Percentiles rank a stretch among this genome's conserved stretches.
Evolutionary conservation across 2,888 invertebrate species (phyloP).

Genomic region (Cheilosia scutellata): DNA sequence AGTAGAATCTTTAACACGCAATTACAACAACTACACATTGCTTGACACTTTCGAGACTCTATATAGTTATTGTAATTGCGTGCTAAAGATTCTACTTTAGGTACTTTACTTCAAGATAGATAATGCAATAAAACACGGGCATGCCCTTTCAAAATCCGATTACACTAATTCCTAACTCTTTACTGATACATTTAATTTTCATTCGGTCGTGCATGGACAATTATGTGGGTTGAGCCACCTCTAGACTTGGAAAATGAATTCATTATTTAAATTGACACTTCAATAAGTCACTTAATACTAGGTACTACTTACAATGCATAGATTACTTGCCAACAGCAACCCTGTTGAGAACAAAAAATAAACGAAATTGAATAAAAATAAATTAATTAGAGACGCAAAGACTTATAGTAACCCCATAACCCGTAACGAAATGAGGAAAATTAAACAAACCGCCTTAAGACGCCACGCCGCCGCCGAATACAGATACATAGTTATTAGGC

Average conservation of each 20-base stretch:
- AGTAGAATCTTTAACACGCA: too few relatives aligned
- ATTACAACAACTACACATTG: too few relatives aligned
- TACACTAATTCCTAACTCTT: too few relatives aligned
- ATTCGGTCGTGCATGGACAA: not conserved
- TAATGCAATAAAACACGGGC: too few relatives aligned
- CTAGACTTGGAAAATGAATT: not conserved
- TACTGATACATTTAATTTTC: not conserved
- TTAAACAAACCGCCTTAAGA: slow-evolving; percentile 25
- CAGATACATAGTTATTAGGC: slow-evolving; percentile 66
- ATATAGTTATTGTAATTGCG: too few relatives aligned
- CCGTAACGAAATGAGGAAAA: slow-evolving; percentile 42
- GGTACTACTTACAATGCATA: slow-evolving; percentile 79
- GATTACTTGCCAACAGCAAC: slow-evolving; percentile 77
- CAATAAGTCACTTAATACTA: not conserved
- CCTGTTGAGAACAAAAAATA: slow-evolving; percentile 77
- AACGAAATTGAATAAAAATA: slow-evolving; percentile 37
- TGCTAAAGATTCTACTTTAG: too few relatives aligned
- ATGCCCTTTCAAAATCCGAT: too few relatives aligned
- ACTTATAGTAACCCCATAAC: slow-evolving; percentile 65
- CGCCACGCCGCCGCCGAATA: slow-evolving; percentile 32
- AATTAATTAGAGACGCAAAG: slow-evolving; percentile 64
- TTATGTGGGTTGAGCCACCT: not conserved
- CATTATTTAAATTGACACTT: not conserved
- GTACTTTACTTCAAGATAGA: too few relatives aligned
- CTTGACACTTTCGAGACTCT: too few relatives aligned